These are phyloP conservation scores for Semotilus atromaculatus DNA, from an alignment of 2,797 vertebrate genomes.

Conservation along the genomic window DNA sequence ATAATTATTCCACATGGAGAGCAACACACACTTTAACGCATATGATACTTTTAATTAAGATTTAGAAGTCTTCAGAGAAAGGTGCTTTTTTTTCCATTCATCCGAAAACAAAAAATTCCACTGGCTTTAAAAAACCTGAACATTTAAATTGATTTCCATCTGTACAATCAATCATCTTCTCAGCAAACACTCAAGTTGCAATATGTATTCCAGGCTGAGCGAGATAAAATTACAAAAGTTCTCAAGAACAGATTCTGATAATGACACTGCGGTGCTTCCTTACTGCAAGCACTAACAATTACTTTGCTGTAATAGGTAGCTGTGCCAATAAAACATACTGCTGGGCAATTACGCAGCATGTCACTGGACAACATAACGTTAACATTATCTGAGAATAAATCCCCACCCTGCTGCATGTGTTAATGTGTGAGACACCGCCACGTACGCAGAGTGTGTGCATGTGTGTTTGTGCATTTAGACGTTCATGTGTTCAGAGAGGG, in stretches of 20 bases:
- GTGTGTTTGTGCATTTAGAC: constrained; percentile 27
- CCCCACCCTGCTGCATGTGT: constrained; percentile 29
- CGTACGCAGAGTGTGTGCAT: neutral
- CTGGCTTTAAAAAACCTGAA: neutral
- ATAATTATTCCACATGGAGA: constrained; percentile 3
- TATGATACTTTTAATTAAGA: neutral
- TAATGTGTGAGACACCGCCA: constrained; percentile 6
- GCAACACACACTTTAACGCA: neutral
- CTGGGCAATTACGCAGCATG: constrained; percentile 37
- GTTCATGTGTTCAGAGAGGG: constrained; percentile 40
- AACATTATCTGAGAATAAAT: constrained; percentile 47
- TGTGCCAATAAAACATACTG: constrained; percentile 42
- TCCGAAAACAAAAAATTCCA: neutral
- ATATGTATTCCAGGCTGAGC: constrained; percentile 11
- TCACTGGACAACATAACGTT: constrained; percentile 33
- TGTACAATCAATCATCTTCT: constrained; percentile 1
- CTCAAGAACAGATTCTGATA: constrained; percentile 5
- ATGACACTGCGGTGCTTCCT: constrained; percentile 31
- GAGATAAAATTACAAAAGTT: constrained; percentile 14
- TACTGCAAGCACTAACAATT: constrained; percentile 27
- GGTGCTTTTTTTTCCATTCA: neutral
- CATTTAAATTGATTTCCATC: neutral
- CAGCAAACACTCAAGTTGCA: neutral
- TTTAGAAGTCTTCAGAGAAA: neutral
- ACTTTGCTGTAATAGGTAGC: constrained; percentile 44